A percentile compares a stretch with the other conserved stretches of the same genome.
Conservation (phyloP, 2,888 invertebrate genomes). For the Chloroclystis v-ata region DNA sequence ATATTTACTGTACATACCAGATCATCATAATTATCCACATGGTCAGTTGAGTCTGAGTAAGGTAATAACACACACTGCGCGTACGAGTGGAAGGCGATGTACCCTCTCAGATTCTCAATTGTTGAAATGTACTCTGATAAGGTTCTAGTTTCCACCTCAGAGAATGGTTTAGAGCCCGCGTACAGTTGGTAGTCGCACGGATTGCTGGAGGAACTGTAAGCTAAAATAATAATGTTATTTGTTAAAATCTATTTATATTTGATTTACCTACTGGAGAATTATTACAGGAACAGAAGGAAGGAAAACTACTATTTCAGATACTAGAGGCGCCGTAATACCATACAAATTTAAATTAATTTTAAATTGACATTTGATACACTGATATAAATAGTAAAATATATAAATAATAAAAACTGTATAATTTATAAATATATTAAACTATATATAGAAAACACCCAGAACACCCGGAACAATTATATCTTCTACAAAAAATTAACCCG, state of each 20-base stretch:
- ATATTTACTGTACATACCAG: constrained; percentile 60
- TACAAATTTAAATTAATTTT: too few species aligned
- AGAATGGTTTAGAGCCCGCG: constrained; percentile 82
- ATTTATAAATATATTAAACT: too few species aligned
- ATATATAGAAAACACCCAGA: too few species aligned
- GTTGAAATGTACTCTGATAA: constrained; percentile 76
- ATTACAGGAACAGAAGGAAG: too few species aligned
- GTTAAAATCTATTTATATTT: not conserved
- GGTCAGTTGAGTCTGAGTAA: constrained; percentile 77
- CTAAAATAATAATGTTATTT: constrained; percentile 26
- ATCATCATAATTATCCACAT: constrained; percentile 71
- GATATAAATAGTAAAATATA: too few species aligned
- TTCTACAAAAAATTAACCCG: too few species aligned
- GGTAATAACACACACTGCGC: constrained; percentile 84
- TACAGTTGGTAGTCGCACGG: constrained; percentile 83
- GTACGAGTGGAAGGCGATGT: constrained; percentile 86
- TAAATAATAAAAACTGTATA: too few species aligned
- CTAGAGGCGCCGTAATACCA: too few species aligned
- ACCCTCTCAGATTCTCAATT: constrained; percentile 76
- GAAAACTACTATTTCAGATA: too few species aligned
- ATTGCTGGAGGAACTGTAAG: constrained; percentile 60
- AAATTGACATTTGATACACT: too few species aligned
- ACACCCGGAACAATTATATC: too few species aligned
- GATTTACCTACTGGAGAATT: too few species aligned
- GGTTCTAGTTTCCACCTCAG: constrained; percentile 81